Base-by-base conservation (phyloP, 1,140 invertebrate species). In the Rhyacophila brunnea region DNA sequence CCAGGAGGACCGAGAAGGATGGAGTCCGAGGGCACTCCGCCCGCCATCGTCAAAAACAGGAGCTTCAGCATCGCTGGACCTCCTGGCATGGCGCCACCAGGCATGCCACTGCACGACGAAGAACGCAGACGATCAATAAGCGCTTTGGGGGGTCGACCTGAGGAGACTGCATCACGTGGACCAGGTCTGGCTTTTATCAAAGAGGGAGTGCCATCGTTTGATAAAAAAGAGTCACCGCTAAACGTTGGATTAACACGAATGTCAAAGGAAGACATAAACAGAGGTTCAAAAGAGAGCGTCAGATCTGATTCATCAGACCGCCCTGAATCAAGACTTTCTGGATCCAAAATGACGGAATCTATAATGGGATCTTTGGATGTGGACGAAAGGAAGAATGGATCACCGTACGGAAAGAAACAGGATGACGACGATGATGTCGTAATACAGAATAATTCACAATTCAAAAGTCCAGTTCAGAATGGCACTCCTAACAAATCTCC, bases 61-160 rank as follows among this genome's bases (percentile, higher is more conserved):
- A 80, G 78, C 59, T 80, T 67, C 54, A 80, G 78, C 53, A 79
- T 80, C 65, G 72, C 77, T 45, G 78, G 75, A 35, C 74, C 77
- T 43, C 71, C 74, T 18, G 74, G 73, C n/a, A 19, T 19, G 10
- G 20, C 58, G 5, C 65, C 72, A 49, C 71, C 71, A 23, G 74
- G 72, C 46, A 72, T 73, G 42, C 68, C 77, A 32, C 73, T 74
- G 68, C 62, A 67, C 51, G 77, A 79, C 48, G 77, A 77, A 58
- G 78, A 78, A 57, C 67, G 76, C 13, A 68, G 78, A 36, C 73
- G 75, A 66, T 78, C 75, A 11, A 67, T 78, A 7, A 77, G 74
- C 63, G 60, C 71, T 34, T 66, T 78, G 13, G 68, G 75, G 58
- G 71, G 73, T 48, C 69, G 70, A 6, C 72, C 71, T 15, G 75